Conservation (phyloP, 1,140 invertebrate species). For the Nephotettix cincticeps region DNA sequence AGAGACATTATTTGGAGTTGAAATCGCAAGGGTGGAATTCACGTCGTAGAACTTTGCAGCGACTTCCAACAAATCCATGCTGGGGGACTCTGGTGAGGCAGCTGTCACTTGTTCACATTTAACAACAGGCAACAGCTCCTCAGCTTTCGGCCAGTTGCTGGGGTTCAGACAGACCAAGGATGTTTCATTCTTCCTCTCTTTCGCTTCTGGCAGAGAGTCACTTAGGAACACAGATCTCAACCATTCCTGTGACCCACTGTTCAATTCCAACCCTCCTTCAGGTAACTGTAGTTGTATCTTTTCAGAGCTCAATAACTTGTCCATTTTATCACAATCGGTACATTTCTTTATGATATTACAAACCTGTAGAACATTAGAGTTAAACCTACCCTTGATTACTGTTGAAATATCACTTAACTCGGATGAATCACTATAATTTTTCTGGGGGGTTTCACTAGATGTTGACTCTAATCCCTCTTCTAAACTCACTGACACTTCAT, state of each 20-base stretch:
- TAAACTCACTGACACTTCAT: not conserved
- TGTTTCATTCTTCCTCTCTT: not conserved
- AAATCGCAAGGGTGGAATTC: constrained; percentile 34
- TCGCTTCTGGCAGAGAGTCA: not conserved
- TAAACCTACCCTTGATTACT: not conserved
- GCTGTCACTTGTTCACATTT: constrained; percentile 3
- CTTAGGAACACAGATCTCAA: constrained; percentile 18
- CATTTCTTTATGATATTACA: constrained; percentile 2
- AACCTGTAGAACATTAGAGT: constrained; percentile 2
- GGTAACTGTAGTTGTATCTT: not conserved
- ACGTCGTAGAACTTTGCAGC: constrained; percentile 21
- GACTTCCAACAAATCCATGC: constrained; percentile 1
- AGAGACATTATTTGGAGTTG: constrained; percentile 32
- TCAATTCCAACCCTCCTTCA: not conserved
- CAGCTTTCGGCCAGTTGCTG: constrained; percentile 33
- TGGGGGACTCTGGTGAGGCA: constrained; percentile 1
- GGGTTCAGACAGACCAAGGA: constrained; percentile 13
- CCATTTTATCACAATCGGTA: constrained; percentile 1
- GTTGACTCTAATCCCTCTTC: not conserved
- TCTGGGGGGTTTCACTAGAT: not conserved
- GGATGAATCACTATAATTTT: not conserved
- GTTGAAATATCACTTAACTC: not conserved
- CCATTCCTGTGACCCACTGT: constrained; percentile 12
- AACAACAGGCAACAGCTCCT: constrained; percentile 29
- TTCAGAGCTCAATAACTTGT: not conserved